A percentile compares a stretch with the other conserved stretches of the same genome.
These are phyloP conservation scores for Mus spicilegus DNA, from an alignment of 2,113 vertebrate genomes.

Conservation along the genomic window DNA sequence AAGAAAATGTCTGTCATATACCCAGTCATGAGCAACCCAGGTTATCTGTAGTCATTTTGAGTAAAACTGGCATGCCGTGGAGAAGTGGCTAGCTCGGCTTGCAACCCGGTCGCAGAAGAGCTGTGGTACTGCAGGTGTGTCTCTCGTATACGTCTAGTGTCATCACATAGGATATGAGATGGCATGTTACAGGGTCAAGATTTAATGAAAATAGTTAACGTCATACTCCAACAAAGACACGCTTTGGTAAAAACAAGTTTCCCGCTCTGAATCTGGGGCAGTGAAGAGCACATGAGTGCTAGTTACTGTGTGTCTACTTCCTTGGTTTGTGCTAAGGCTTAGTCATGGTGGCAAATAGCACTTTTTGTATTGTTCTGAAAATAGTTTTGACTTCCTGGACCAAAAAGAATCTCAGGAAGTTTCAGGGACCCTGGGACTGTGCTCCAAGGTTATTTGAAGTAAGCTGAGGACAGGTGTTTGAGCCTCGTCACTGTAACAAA, in stretches of 20 bases:
- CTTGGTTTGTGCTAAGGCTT: neutral
- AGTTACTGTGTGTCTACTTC: neutral
- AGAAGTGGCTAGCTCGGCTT: slow-evolving; percentile 13
- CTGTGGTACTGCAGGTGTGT: neutral
- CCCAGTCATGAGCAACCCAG: neutral
- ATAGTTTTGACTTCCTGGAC: slow-evolving; percentile 16
- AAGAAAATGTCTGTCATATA: slow-evolving; percentile 28
- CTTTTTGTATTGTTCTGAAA: slow-evolving; percentile 30
- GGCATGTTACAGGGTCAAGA: neutral
- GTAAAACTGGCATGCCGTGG: neutral
- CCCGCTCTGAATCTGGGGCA: neutral
- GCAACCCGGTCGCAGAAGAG: neutral
- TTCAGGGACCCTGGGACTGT: neutral
- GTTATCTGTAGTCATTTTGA: neutral
- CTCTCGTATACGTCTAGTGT: neutral
- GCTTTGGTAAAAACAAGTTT: neutral
- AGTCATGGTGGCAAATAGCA: neutral
- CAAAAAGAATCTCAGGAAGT: neutral
- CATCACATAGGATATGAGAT: neutral
- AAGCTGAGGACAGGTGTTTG: neutral
- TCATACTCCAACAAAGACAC: neutral
- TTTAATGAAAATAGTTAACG: neutral
- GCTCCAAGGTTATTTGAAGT: neutral
- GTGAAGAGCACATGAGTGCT: neutral
- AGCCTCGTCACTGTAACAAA: neutral